A percentile compares a stretch with the other conserved stretches of the same genome.
These are phyloP conservation scores for Eueides isabella DNA, from an alignment of 1,140 invertebrate species.

Conservation along the genomic window DNA sequence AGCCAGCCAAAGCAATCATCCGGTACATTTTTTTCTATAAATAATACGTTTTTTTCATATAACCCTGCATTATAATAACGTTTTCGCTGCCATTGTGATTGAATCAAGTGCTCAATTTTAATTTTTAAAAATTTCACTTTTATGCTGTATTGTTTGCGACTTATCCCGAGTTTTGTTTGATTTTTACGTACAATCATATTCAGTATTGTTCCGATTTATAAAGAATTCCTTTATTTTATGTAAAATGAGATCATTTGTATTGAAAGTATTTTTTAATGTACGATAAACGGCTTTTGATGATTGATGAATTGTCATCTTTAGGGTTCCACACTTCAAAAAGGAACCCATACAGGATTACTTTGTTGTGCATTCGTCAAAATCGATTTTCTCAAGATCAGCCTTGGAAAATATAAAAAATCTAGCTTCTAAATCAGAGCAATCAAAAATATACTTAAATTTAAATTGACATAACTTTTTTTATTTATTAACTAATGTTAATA, in stretches of 20 bases:
- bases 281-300: neutral
- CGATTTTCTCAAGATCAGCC: too few species aligned
- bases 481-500: too few species aligned
- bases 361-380: too few species aligned
- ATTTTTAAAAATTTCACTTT: neutral
- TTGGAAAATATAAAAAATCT: too few species aligned
- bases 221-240: conserved; percentile 2
- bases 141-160: conserved; percentile 17
- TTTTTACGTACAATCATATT: conserved; percentile 15
- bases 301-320: neutral
- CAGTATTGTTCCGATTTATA: conserved; percentile 1
- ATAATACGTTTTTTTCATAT: neutral
- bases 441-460: too few species aligned
- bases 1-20: neutral
- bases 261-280: neutral
- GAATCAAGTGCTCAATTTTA: conserved; percentile 10
- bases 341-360: too few species aligned
- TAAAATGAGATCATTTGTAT: neutral
- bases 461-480: too few species aligned
- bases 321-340: too few species aligned
- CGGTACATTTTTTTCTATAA: neutral
- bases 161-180: conserved; percentile 15
- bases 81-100: conserved; percentile 9
- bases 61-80: neutral
- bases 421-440: too few species aligned